Conservation (phyloP, 2,797 vertebrate genomes). For the Acanthurus tractus region DNA sequence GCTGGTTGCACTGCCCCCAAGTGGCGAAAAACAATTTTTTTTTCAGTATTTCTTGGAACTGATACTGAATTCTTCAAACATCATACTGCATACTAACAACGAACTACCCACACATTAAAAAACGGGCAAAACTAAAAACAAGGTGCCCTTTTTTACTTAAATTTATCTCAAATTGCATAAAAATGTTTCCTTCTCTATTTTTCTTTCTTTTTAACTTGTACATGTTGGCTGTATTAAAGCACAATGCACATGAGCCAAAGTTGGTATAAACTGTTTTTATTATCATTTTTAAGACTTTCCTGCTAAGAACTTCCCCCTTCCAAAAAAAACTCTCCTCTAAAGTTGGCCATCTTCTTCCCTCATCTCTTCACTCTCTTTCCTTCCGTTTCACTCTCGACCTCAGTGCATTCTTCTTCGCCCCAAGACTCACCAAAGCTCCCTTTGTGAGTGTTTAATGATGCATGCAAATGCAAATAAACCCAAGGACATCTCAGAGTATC, state of each 20-base stretch:
- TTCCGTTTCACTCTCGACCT: constrained; percentile 33
- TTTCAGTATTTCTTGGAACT: background rate
- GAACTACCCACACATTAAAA: background rate
- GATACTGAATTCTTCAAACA: background rate
- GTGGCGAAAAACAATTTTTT: background rate
- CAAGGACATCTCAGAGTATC: constrained; percentile 61
- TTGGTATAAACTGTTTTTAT: constrained; percentile 28
- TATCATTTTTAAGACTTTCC: constrained; percentile 14
- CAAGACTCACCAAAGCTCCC: constrained; percentile 47
- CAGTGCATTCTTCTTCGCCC: constrained; percentile 48
- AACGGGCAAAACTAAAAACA: background rate
- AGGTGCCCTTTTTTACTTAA: background rate
- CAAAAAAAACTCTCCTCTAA: constrained; percentile 35
- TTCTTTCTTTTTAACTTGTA: background rate
- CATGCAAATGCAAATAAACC: constrained; percentile 75
- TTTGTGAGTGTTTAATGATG: constrained; percentile 76
- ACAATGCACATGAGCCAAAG: background rate
- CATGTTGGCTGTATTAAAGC: background rate
- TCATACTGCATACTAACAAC: background rate
- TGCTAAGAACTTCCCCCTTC: constrained; percentile 5
- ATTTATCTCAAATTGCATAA: background rate
- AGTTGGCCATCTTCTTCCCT: constrained; percentile 27
- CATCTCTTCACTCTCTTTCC: constrained; percentile 4
- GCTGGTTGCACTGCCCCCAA: no score
- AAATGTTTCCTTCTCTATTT: background rate